phyloP scores from a whole-genome alignment of 1,140 invertebrate genomes.

The Drosophila kikkawai region DNA sequence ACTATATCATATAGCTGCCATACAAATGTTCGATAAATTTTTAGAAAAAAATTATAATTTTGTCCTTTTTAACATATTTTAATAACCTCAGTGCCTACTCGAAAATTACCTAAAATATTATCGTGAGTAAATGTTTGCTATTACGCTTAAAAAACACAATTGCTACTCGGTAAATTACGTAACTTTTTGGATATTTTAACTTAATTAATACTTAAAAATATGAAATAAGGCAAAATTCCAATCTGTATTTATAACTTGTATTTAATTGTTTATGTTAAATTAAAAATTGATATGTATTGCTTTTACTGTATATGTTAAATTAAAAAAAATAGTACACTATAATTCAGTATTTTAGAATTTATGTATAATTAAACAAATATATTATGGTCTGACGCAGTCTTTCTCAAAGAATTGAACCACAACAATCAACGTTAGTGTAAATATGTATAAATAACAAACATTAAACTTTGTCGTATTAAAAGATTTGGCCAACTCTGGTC shows the following conservation, averaged over 20 bases:
- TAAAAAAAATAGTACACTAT: constrained; percentile 20
- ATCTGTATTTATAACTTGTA: background rate
- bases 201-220: background rate
- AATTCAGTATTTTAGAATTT: constrained; percentile 34
- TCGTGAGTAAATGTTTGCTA: constrained; percentile 89
- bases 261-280: background rate
- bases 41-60: background rate
- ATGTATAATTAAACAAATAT: constrained; percentile 10
- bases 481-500: background rate
- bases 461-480: background rate
- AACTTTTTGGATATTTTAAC: background rate
- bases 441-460: background rate
- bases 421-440: background rate
- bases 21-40: too few species aligned
- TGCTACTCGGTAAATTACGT: constrained; percentile 13
- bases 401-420: background rate
- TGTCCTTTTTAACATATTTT: too few species aligned
- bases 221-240: background rate
- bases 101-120: constrained; percentile 96
- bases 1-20: too few species aligned
- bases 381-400: background rate
- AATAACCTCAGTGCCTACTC: constrained; percentile 95
- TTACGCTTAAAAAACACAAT: constrained; percentile 10
- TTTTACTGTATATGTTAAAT: background rate
- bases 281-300: background rate